These are phyloP conservation scores for Nematopogon swammerdamellus DNA, from an alignment of 2,888 invertebrate species.

Conservation along the genomic window DNA sequence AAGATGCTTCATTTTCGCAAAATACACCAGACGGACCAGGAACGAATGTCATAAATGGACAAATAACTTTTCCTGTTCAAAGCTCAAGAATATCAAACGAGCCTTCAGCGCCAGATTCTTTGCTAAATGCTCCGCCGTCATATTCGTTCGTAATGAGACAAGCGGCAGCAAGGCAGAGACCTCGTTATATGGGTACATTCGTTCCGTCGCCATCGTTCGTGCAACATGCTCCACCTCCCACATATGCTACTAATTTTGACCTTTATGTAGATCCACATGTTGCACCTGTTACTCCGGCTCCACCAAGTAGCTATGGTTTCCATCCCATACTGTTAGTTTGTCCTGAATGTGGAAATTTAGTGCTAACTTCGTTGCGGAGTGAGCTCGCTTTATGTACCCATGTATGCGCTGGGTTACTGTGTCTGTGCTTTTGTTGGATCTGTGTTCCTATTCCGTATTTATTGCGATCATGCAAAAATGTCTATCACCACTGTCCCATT, in stretches of 20 bases:
- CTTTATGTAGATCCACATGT: conserved; percentile 34
- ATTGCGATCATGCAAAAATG: conserved; percentile 42
- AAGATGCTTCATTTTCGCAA: no score
- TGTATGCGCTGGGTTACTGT: conserved; percentile 33
- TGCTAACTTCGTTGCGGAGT: conserved; percentile 28
- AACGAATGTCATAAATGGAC: no score
- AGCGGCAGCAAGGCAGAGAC: conserved; percentile 30
- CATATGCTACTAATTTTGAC: conserved; percentile 41
- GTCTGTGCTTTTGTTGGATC: conserved; percentile 43
- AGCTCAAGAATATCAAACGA: no score
- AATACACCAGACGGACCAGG: no score
- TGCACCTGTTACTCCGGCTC: conserved; percentile 21
- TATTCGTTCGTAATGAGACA: conserved; percentile 44
- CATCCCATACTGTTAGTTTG: conserved; percentile 32
- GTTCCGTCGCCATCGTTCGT: conserved; percentile 44
- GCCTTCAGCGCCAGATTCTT: conserved; percentile 32
- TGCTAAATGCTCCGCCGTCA: conserved; percentile 40
- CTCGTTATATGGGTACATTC: conserved; percentile 41
- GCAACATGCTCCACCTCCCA: conserved; percentile 40
- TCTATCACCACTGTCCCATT: conserved; percentile 43
- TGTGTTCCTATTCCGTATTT: conserved; percentile 43
- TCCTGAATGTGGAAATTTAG: conserved; percentile 37
- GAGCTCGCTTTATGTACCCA: conserved; percentile 42
- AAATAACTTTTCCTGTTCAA: no score
- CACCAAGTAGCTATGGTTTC: conserved; percentile 33